phyloP scores from a whole-genome alignment of 2,888 invertebrate species.

The Lobophora halterata region DNA sequence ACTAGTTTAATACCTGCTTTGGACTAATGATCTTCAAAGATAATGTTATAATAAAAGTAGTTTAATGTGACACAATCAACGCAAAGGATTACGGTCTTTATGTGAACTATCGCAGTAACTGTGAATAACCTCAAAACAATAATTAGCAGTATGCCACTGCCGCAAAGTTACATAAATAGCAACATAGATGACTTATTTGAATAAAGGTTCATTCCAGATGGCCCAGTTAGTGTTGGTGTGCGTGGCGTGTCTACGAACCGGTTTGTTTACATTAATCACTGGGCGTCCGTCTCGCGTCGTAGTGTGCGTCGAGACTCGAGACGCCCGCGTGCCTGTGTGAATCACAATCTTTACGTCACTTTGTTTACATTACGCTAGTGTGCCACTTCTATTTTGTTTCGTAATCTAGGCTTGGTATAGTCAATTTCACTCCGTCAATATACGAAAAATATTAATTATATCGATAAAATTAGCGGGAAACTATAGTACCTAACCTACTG shows the following conservation, averaged over 20 bases:
- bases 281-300: slow-evolving; percentile 27
- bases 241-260: slow-evolving; percentile 51
- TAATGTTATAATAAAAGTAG: too few relatives aligned
- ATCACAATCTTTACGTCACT: slow-evolving; percentile 72
- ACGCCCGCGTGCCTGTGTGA: slow-evolving; percentile 53
- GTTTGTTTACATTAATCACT: slow-evolving; percentile 77
- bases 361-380: slow-evolving; percentile 67
- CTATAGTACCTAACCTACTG: too few relatives aligned
- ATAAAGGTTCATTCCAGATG: slow-evolving; percentile 57
- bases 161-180: slow-evolving; percentile 32
- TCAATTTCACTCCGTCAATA: slow-evolving; percentile 10
- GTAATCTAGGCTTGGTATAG: slow-evolving; percentile 38
- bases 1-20: slow-evolving; percentile 8
- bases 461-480: too few relatives aligned
- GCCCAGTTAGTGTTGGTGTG: slow-evolving; percentile 56
- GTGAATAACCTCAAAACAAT: slow-evolving; percentile 26
- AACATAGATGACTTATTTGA: slow-evolving; percentile 33
- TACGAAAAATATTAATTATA: background rate
- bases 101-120: slow-evolving; percentile 12
- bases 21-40: too few relatives aligned
- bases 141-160: slow-evolving; percentile 23
- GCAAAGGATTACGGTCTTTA: slow-evolving; percentile 5
- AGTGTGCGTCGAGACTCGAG: slow-evolving; percentile 50
- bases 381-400: slow-evolving; percentile 38
- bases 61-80: slow-evolving; percentile 8